Conservation (phyloP, 1,140 invertebrate species). For the Drosophila ficusphila region DNA sequence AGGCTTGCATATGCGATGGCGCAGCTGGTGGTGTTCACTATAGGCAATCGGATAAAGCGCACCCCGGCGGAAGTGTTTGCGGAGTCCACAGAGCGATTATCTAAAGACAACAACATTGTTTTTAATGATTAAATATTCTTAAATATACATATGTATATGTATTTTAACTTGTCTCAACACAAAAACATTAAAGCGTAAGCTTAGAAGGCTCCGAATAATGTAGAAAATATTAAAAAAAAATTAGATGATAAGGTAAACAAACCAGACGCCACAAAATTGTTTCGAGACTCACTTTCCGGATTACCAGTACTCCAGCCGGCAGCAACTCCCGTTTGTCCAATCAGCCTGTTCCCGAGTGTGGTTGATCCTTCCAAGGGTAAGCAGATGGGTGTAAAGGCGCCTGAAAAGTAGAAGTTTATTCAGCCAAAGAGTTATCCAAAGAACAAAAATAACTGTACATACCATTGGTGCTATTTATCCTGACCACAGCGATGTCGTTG, state of each 20-base stretch:
- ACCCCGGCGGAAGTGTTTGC: conserved; percentile 11
- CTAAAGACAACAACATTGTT: background rate
- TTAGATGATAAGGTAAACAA: conserved; percentile 8
- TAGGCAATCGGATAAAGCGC: conserved; percentile 83
- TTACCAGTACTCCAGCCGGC: conserved; percentile 85
- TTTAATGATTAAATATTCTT: background rate
- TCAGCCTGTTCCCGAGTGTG: conserved; percentile 50
- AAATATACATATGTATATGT: background rate
- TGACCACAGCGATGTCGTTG: conserved; percentile 89
- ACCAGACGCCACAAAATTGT: conserved; percentile 4
- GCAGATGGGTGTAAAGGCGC: conserved; percentile 85
- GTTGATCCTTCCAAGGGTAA: conserved; percentile 82
- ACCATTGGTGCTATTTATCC: conserved; percentile 72
- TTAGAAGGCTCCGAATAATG: no score
- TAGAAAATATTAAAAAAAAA: background rate
- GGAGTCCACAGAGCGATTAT: conserved; percentile 62
- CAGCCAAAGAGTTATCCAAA: background rate
- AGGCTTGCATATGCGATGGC: conserved; percentile 80
- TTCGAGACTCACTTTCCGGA: conserved; percentile 55
- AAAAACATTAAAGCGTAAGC: no score
- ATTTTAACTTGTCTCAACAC: no score
- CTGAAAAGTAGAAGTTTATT: conserved; percentile 4
- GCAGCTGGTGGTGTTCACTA: conserved; percentile 82
- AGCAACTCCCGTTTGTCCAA: conserved; percentile 84
- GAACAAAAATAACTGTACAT: background rate